A percentile compares a stretch with the other conserved stretches of the same genome.
Conservation (phyloP, 2,888 invertebrate genomes). For the Limnephilus auricula region DNA sequence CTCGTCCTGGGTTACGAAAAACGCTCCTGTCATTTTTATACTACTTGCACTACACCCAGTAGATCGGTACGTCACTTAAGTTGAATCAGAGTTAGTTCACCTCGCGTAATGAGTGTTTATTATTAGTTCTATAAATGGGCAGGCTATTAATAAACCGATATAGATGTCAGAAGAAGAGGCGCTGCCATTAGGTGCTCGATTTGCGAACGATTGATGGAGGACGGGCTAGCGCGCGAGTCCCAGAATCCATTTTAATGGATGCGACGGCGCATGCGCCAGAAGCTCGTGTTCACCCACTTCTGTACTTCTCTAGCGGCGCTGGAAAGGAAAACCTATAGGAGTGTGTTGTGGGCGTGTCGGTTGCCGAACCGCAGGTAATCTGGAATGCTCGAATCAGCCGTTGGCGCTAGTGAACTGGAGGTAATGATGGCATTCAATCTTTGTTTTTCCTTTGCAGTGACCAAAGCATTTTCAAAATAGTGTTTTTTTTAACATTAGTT, state of each 20-base stretch:
- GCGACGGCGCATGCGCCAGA: conserved; percentile 53
- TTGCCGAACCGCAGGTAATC: not conserved
- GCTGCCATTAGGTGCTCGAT: conserved; percentile 54
- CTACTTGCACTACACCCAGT: conserved; percentile 48
- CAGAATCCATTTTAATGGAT: conserved; percentile 67
- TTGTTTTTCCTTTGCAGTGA: too few species aligned
- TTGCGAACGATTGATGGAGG: conserved; percentile 55
- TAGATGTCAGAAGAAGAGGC: conserved; percentile 49
- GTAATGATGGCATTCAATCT: too few species aligned
- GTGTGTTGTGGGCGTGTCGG: not conserved
- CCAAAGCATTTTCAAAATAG: too few species aligned
- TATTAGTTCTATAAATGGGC: conserved; percentile 65
- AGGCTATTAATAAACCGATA: conserved; percentile 51
- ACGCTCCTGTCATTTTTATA: conserved; percentile 38
- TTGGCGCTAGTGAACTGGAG: too few species aligned
- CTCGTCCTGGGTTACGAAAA: conserved; percentile 41
- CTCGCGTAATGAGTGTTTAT: conserved; percentile 67
- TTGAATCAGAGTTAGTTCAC: conserved; percentile 34
- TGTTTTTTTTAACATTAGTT: too few species aligned
- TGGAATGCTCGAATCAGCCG: too few species aligned
- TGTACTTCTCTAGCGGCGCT: not conserved
- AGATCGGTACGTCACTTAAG: conserved; percentile 46
- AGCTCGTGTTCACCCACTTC: conserved; percentile 55
- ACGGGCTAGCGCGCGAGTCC: conserved; percentile 70
- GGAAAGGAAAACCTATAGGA: not conserved